phyloP scores from a whole-genome alignment of 2,888 invertebrate species.

The Deladenus siricidicola region DNA sequence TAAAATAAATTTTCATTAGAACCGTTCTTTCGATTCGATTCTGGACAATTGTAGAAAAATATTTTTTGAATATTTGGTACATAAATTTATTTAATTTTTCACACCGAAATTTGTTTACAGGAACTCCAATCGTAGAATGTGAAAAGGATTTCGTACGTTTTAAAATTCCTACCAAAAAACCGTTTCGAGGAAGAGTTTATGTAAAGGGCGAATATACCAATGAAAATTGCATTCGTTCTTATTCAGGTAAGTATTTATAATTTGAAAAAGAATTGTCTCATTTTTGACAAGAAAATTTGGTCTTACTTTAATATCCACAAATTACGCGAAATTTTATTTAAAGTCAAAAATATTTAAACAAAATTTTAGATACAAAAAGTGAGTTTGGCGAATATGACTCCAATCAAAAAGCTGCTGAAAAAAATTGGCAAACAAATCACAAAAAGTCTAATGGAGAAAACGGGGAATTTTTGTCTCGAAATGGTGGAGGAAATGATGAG shows the following conservation, averaged over 20 bases:
- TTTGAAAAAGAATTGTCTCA: too few species aligned
- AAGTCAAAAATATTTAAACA: too few species aligned
- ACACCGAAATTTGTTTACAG: conserved; percentile 10
- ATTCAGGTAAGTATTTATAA: not conserved
- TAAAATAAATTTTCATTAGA: not conserved
- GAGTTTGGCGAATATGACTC: not conserved
- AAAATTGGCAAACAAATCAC: too few species aligned
- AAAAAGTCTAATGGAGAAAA: too few species aligned
- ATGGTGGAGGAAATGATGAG: too few species aligned
- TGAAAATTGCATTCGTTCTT: conserved; percentile 28
- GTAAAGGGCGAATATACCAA: conserved; percentile 47
- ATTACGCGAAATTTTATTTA: too few species aligned
- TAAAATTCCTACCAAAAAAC: conserved; percentile 36
- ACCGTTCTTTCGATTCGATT: not conserved
- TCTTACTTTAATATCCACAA: too few species aligned
- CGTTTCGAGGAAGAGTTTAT: conserved; percentile 43
- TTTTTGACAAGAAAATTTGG: too few species aligned
- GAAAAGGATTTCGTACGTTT: conserved; percentile 42
- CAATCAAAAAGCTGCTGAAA: not conserved
- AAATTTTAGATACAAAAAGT: too few species aligned
- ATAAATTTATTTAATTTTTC: not conserved
- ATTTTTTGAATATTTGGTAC: too few species aligned
- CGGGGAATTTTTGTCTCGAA: too few species aligned
- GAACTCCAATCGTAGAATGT: conserved; percentile 31
- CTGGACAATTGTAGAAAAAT: too few species aligned